Conservation (phyloP, 1,140 invertebrate species). For the Sipha flava region DNA sequence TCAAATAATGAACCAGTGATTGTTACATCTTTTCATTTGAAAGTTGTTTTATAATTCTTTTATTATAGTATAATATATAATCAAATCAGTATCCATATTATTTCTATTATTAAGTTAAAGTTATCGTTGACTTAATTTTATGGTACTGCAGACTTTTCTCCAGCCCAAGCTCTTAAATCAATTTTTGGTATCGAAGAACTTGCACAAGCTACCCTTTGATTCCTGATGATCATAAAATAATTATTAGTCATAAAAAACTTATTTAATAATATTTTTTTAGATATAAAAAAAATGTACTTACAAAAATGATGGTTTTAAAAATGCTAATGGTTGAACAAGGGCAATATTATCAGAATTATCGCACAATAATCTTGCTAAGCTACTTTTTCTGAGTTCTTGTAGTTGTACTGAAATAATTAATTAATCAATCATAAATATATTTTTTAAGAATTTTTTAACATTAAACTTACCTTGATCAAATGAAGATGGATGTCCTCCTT, state of each 20-base stretch:
- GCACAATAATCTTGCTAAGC: conserved; percentile 50
- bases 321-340: conserved; percentile 49
- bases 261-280: not conserved
- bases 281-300: conserved; percentile 41
- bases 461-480: conserved; percentile 46
- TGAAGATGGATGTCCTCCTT: conserved; percentile 45
- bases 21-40: not conserved
- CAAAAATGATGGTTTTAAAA: conserved; percentile 46
- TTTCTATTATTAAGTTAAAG: not conserved
- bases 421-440: not conserved
- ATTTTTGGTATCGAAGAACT: conserved; percentile 44
- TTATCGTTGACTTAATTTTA: conserved; percentile 1
- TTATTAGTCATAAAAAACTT: not conserved
- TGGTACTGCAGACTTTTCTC: conserved; percentile 38
- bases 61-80: not conserved
- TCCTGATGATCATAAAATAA: conserved; percentile 41
- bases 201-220: conserved; percentile 45
- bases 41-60: not conserved
- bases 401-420: conserved; percentile 46
- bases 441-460: not conserved
- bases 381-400: conserved; percentile 48
- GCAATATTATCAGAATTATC: conserved; percentile 51
- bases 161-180: conserved; percentile 45
- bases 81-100: not conserved
- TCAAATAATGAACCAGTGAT: not conserved